Percentiles rank a stretch among this genome's conserved stretches.
These are phyloP conservation scores for Drosophila pseudotakahashii DNA, from an alignment of 2,888 invertebrate genomes.

Conservation along the genomic window DNA sequence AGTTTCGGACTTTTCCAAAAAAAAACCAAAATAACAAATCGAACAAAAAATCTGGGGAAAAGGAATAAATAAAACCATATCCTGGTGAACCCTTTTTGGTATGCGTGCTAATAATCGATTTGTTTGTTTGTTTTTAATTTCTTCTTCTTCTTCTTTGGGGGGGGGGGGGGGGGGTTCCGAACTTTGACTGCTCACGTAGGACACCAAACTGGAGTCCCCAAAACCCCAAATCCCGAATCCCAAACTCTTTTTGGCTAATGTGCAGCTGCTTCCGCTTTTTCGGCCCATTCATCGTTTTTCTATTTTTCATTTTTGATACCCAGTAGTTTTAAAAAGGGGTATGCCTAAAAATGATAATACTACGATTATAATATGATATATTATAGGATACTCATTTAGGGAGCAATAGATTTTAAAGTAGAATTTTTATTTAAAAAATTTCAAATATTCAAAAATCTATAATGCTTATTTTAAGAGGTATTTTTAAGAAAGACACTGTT, in stretches of 20 bases:
- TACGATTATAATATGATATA: no score
- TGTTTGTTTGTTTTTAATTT: constrained; percentile 74
- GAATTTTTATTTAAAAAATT: no score
- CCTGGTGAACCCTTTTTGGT: constrained; percentile 39
- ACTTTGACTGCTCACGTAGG: constrained; percentile 51
- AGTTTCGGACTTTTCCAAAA: constrained; percentile 6
- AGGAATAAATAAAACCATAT: constrained; percentile 1
- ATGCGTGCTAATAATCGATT: constrained; percentile 73
- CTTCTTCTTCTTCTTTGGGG: constrained; percentile 37
- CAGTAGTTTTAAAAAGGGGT: background rate
- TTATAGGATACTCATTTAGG: no score
- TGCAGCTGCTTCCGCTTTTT: constrained; percentile 43
- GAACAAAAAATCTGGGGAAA: background rate
- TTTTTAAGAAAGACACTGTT: background rate
- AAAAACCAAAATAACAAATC: constrained; percentile 1
- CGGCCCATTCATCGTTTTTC: constrained; percentile 36
- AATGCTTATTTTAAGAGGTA: background rate
- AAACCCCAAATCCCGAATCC: constrained; percentile 2
- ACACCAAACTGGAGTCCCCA: constrained; percentile 2
- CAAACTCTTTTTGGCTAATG: constrained; percentile 36
- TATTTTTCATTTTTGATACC: constrained; percentile 47
- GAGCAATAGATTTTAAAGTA: no score
- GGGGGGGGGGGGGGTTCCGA: constrained; percentile 26
- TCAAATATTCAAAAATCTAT: no score
- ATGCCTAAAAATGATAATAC: no score